A percentile compares a stretch with the other conserved stretches of the same genome.
Conservation (phyloP, 1,140 invertebrate species). For the Drosophila pectinifera region DNA sequence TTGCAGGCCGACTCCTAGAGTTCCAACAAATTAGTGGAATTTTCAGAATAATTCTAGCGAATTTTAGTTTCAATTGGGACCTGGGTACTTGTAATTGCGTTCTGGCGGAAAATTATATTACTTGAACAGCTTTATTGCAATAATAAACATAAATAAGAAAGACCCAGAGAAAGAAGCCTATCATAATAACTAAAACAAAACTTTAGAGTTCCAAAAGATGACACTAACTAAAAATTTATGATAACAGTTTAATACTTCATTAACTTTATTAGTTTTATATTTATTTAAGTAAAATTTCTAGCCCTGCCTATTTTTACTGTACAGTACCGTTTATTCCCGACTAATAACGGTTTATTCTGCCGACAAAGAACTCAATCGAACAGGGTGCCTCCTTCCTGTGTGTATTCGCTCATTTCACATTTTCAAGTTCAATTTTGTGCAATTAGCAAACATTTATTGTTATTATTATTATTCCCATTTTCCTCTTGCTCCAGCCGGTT, state of each 20-base stretch:
- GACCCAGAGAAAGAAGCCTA: not conserved
- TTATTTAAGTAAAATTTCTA: no score
- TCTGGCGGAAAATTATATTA: conserved; percentile 7
- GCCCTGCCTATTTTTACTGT: not conserved
- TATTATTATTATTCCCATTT: conserved; percentile 47
- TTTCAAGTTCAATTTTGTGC: conserved; percentile 70
- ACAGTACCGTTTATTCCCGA: not conserved
- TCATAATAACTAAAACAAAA: not conserved
- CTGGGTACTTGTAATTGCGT: not conserved
- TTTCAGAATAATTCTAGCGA: conserved; percentile 30
- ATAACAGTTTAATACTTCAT: not conserved
- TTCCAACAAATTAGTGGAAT: conserved; percentile 16
- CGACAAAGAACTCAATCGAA: conserved; percentile 16
- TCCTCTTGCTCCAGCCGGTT: conserved; percentile 18
- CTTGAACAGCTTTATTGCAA: not conserved
- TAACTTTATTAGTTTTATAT: no score
- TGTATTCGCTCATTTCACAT: conserved; percentile 19
- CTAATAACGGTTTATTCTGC: conserved; percentile 58
- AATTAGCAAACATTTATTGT: conserved; percentile 64
- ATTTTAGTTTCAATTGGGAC: conserved; percentile 1
- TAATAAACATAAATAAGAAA: not conserved
- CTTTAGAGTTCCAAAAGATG: not conserved
- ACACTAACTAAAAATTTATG: not conserved
- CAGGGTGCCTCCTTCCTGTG: no score
- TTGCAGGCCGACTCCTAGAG: conserved; percentile 35